Percentiles rank a stretch among this genome's conserved stretches.
These are phyloP conservation scores for Redunca redunca DNA, from an alignment of 2,113 vertebrate genomes.

Conservation along the genomic window DNA sequence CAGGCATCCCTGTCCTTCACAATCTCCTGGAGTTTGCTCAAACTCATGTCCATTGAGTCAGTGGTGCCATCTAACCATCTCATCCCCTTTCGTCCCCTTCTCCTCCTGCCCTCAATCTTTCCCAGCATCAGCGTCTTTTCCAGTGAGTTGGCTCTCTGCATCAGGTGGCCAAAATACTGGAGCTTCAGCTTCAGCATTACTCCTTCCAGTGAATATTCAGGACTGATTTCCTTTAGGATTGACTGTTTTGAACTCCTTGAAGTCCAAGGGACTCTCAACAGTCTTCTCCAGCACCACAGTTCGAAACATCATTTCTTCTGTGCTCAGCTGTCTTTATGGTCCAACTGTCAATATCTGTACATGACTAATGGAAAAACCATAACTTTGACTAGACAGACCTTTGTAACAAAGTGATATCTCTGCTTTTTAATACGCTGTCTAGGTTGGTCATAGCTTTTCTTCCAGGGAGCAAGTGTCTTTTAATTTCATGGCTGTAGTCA, in stretches of 20 bases:
- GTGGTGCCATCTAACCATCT: neutral
- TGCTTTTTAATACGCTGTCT: neutral
- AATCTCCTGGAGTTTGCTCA: neutral
- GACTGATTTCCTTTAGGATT: neutral
- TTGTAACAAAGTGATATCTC: neutral
- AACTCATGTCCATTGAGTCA: neutral
- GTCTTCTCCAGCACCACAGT: neutral
- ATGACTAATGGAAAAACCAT: neutral
- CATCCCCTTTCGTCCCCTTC: neutral
- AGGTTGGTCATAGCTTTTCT: neutral
- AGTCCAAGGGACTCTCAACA: neutral
- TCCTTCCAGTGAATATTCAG: neutral
- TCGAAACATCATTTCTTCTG: neutral
- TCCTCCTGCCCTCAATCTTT: neutral
- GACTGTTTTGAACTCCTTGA: neutral
- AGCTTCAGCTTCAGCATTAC: neutral
- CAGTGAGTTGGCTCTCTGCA: neutral
- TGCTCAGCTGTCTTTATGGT: neutral
- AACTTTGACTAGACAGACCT: neutral
- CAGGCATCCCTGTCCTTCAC: neutral
- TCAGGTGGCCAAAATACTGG: neutral
- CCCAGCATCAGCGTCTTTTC: neutral
- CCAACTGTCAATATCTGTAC: neutral
- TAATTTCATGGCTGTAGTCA: neutral
- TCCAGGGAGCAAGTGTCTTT: neutral